Evolutionary conservation across 2,797 vertebrate genomes (phyloP).

Genomic region (Rhincodon typus): DNA sequence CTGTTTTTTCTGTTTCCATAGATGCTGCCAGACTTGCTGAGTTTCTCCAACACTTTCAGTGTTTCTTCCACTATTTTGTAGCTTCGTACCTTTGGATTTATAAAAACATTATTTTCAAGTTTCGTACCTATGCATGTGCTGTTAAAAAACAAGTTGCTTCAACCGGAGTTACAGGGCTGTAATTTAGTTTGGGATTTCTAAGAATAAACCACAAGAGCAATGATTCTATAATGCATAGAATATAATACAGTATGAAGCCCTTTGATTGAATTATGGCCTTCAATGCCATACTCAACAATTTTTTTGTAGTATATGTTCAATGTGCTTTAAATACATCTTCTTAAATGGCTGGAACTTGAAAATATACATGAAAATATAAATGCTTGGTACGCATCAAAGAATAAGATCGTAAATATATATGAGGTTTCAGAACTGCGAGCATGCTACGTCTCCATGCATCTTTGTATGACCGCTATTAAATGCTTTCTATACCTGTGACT

Average conservation of each 20-base stretch:
- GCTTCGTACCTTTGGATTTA: background rate
- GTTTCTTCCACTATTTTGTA: background rate
- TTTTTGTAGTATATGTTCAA: background rate
- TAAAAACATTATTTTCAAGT: background rate
- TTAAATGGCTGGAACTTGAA: background rate
- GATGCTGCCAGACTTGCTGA: no score
- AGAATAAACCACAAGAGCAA: background rate
- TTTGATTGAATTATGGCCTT: constrained; percentile 6
- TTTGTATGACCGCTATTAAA: background rate
- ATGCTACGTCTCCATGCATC: background rate
- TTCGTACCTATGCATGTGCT: background rate
- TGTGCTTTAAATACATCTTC: background rate
- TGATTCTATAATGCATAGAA: background rate
- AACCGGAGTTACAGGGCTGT: background rate
- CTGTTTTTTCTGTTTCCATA: no score
- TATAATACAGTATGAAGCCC: background rate
- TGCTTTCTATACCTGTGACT: background rate
- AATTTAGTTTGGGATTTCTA: background rate
- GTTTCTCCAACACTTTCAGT: no score
- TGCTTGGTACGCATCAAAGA: background rate
- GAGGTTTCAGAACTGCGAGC: background rate
- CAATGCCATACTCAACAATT: background rate
- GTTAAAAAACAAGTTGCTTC: background rate
- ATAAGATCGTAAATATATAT: background rate
- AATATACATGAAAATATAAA: background rate